A percentile compares a stretch with the other conserved stretches of the same genome.
Conservation (phyloP, 2,113 vertebrate genomes). For the Theristicus caerulescens region DNA sequence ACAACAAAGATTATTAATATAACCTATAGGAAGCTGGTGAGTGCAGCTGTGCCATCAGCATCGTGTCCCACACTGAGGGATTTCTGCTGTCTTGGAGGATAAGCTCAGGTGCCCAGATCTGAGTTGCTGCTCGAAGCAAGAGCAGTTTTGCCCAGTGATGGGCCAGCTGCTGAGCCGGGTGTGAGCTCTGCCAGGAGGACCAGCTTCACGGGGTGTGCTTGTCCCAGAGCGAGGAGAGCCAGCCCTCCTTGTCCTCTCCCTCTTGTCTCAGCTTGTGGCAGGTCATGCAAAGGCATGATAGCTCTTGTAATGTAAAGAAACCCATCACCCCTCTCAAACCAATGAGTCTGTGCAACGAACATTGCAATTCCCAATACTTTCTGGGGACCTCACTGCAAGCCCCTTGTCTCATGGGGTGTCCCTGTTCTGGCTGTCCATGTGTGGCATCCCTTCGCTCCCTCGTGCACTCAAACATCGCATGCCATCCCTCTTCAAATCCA, state of each 20-base stretch:
- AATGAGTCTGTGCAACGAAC: not conserved
- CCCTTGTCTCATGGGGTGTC: not conserved
- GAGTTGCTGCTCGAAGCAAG: not conserved
- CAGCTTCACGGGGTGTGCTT: not conserved
- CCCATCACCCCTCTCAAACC: not conserved
- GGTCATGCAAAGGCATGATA: not conserved
- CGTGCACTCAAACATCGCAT: fast-evolving
- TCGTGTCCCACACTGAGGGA: fast-evolving
- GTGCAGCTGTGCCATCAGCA: not conserved
- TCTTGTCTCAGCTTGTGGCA: not conserved
- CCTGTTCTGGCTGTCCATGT: not conserved
- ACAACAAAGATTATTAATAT: not conserved
- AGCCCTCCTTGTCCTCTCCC: not conserved
- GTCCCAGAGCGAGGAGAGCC: not conserved
- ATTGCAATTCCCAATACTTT: not conserved
- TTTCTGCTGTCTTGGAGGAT: not conserved
- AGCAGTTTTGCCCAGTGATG: not conserved
- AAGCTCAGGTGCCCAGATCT: not conserved
- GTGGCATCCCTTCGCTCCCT: not conserved
- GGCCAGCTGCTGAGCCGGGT: not conserved
- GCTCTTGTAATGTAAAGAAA: not conserved
- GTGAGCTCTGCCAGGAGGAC: not conserved
- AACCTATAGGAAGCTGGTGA: not conserved
- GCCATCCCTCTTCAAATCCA: not conserved
- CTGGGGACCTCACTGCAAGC: not conserved